phyloP scores from a whole-genome alignment of 2,113 vertebrate genomes.

The Bambusicola thoracicus region DNA sequence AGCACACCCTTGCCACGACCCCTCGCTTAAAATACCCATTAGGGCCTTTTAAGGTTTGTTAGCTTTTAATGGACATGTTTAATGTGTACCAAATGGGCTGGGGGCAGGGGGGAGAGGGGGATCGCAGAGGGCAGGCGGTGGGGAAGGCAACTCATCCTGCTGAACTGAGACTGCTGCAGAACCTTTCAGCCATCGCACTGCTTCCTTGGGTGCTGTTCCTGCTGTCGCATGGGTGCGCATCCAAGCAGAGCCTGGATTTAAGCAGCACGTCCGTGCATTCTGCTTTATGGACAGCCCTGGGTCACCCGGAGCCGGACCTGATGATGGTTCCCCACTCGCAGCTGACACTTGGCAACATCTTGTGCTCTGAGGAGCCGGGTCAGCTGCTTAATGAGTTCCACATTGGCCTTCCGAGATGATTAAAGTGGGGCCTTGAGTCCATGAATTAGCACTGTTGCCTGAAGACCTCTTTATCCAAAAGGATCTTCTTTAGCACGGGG shows the following conservation, averaged over 20 bases:
- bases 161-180: background rate
- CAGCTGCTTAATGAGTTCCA: background rate
- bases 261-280: background rate
- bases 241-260: background rate
- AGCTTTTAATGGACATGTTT: background rate
- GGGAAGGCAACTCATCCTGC: rapidly evolving
- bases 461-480: background rate
- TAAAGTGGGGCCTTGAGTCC: background rate
- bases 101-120: too few relatives aligned
- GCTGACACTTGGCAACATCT: background rate
- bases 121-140: background rate
- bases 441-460: background rate
- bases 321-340: background rate
- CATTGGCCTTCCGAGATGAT: background rate
- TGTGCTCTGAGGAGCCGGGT: background rate
- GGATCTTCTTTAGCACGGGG: background rate
- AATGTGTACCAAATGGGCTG: background rate
- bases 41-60: background rate
- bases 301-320: background rate
- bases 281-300: background rate
- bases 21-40: background rate
- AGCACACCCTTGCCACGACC: background rate
- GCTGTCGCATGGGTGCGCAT: background rate
- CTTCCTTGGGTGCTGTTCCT: background rate
- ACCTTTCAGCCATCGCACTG: background rate